phyloP scores from a whole-genome alignment of 2,888 invertebrate genomes.

The Cryptus armator region DNA sequence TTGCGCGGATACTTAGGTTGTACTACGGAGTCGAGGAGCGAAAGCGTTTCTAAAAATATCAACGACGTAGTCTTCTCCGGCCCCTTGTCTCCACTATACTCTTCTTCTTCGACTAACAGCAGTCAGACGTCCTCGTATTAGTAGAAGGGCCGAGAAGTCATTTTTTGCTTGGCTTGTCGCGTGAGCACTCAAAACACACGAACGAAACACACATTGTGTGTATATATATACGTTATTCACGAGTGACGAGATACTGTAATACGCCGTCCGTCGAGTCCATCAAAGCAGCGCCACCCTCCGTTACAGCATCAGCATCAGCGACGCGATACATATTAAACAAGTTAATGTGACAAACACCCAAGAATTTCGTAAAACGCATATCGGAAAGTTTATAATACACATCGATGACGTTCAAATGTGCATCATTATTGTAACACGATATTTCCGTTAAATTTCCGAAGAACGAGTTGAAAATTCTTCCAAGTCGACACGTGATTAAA shows the following conservation, averaged over 20 bases:
- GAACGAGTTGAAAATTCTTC: background rate
- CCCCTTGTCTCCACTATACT: background rate
- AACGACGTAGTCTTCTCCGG: background rate
- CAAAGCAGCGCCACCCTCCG: constrained; percentile 8
- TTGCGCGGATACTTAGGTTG: background rate
- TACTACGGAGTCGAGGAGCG: background rate
- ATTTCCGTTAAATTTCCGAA: background rate
- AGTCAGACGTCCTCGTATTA: constrained; percentile 15
- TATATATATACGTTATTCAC: constrained; percentile 15
- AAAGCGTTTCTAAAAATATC: constrained; percentile 60
- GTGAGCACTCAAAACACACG: constrained; percentile 46
- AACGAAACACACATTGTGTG: constrained; percentile 36
- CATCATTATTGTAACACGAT: too few species aligned
- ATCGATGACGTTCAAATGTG: background rate
- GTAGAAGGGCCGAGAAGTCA: constrained; percentile 44
- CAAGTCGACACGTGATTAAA: background rate
- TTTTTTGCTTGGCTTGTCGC: constrained; percentile 60
- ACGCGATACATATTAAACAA: background rate
- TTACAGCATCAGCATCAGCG: background rate
- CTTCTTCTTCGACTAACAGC: constrained; percentile 14
- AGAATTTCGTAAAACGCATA: background rate
- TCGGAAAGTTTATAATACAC: background rate
- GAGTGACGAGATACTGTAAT: constrained; percentile 41
- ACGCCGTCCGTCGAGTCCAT: background rate
- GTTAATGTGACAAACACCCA: background rate